Base-by-base conservation (phyloP, 2,797 vertebrate genomes). In the Cyclura pinguis region DNA sequence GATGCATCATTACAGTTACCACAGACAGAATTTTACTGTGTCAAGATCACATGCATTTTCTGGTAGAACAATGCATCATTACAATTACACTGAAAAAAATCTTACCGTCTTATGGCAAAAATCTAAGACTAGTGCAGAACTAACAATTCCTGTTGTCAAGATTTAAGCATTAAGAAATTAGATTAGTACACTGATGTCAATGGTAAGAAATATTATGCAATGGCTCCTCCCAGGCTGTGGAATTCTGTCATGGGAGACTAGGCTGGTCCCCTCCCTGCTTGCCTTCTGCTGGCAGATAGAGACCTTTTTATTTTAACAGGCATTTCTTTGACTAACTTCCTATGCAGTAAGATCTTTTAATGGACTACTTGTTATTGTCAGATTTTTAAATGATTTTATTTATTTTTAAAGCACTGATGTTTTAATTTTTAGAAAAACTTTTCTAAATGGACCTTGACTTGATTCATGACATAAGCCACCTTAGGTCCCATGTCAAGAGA, bases 31-130 rank as follows among this genome's bases (percentile, higher is more conserved):
- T 14, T 38, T 22, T 84, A 20, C 2, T 90, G 42, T 38, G 83
- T 91, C 50, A 74, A 29, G 38, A 81, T 1, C 16, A 47, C 14
- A 76, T n/a, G 24, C 32, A 3, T 32, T 82, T 12, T 93, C 64
- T 47, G 0, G 29, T 2, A 29, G 90, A 18, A 62, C 72, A 55
- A 69, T 85, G 74, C 88, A 90, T 84, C 47, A 74, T 74, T 35
- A 77, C 16, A 1, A 1, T 2, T 91, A 6, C 67, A 84, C 4
- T 69, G 89, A 80, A 88, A 13, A 2, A 13, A 81, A 80, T 13
- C n/a, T 24, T 84, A 20, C 4, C 89, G 55, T 42, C 83, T 91
- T 7, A 90, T 24, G 24, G 80, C 55, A 82, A 89, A 93, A 88
- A 16, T 55, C 22, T 64, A 14, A 47, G 55, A 67, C 18, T 27